A percentile compares a stretch with the other conserved stretches of the same genome.
phyloP scores from a whole-genome alignment of 2,888 invertebrate species.

The Heliconius cydno region DNA sequence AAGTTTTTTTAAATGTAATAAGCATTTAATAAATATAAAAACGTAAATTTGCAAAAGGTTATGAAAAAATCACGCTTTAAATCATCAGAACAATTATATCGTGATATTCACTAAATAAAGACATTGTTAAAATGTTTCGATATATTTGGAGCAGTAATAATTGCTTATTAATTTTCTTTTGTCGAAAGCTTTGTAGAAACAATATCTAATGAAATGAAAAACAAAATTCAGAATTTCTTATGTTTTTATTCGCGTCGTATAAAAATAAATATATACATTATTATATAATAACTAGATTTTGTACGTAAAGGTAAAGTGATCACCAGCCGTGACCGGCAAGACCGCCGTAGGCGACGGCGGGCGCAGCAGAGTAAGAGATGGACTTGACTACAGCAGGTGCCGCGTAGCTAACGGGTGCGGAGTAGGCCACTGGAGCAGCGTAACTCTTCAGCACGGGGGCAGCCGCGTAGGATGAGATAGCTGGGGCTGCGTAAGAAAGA shows the following conservation, averaged over 20 bases:
- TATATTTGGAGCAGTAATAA: neutral
- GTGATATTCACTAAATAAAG: neutral
- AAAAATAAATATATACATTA: constrained; percentile 72
- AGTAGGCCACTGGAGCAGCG: constrained; percentile 70
- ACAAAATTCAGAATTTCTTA: constrained; percentile 46
- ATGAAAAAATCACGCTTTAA: neutral
- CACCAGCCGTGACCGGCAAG: constrained; percentile 83
- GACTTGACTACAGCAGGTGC: constrained; percentile 52
- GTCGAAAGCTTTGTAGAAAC: neutral
- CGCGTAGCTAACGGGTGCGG: constrained; percentile 52
- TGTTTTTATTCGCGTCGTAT: constrained; percentile 71
- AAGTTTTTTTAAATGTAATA: neutral
- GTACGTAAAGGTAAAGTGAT: constrained; percentile 65
- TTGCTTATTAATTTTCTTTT: neutral
- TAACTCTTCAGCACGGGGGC: constrained; percentile 61
- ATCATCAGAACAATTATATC: neutral
- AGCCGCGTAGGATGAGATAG: constrained; percentile 45
- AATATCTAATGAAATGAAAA: neutral
- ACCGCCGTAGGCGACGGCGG: constrained; percentile 70
- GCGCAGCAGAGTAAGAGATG: constrained; percentile 51
- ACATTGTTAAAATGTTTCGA: neutral
- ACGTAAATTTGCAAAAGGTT: neutral
- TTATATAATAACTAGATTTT: constrained; percentile 66
- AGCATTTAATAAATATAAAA: neutral
- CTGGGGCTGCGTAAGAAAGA: constrained; percentile 63